A percentile compares a stretch with the other conserved stretches of the same genome.
phyloP scores from a whole-genome alignment of 2,113 vertebrate genomes.

The Larimichthys polyactis region DNA sequence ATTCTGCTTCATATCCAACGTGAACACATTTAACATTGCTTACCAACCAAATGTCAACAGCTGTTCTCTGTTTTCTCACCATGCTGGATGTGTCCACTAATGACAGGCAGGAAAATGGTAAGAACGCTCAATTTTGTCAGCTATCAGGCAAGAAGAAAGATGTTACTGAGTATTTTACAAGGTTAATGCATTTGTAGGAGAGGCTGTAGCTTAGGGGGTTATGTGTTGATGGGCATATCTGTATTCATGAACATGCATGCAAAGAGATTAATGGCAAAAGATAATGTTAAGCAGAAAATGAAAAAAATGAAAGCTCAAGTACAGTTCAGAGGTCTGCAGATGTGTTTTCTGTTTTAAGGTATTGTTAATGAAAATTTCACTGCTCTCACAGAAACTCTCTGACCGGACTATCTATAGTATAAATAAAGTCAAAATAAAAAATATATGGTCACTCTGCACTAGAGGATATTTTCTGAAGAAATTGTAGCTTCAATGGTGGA shows the following conservation, averaged over 20 bases:
- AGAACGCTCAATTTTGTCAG: conserved; percentile 11
- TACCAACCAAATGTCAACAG: conserved; percentile 10
- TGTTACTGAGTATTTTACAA: background rate
- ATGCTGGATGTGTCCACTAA: background rate
- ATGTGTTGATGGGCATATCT: background rate
- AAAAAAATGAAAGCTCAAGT: background rate
- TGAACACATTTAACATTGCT: conserved; percentile 4
- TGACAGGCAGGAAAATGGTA: conserved; percentile 34
- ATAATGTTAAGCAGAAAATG: background rate
- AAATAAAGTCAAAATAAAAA: too few species aligned
- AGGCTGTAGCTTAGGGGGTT: background rate
- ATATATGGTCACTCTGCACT: too few species aligned
- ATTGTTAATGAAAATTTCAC: background rate
- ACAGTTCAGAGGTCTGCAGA: background rate
- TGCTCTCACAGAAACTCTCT: too few species aligned
- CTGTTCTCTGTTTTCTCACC: background rate
- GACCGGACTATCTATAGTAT: background rate
- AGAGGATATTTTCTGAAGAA: too few species aligned
- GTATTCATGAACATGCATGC: background rate
- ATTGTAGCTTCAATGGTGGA: too few species aligned
- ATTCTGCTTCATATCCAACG: conserved; percentile 25
- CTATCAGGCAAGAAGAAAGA: background rate
- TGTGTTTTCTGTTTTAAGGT: background rate
- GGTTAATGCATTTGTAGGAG: background rate
- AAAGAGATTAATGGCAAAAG: background rate